A percentile compares a stretch with the other conserved stretches of the same genome.
These are phyloP conservation scores for Tiaroga cobitis DNA, from an alignment of 2,797 vertebrate species.

Conservation along the genomic window DNA sequence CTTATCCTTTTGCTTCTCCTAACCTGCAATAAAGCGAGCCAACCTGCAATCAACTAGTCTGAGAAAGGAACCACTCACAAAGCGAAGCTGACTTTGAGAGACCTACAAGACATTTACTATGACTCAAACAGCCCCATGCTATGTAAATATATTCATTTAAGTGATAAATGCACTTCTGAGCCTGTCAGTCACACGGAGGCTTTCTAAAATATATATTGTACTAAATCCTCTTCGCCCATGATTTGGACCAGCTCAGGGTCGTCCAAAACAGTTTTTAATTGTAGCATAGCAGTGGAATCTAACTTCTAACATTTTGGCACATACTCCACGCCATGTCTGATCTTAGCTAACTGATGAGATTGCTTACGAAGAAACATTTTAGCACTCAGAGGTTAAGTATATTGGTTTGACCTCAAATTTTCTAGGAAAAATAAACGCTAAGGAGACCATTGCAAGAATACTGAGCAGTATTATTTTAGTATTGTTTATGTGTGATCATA, in stretches of 20 bases:
- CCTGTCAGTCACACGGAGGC: not conserved
- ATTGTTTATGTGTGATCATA: not conserved
- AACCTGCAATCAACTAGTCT: conserved; percentile 40
- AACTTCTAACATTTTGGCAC: not conserved
- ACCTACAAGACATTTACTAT: conserved; percentile 32
- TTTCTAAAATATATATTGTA: not conserved
- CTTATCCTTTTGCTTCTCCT: conserved; percentile 29
- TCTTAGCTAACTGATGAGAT: not conserved
- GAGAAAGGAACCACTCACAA: conserved; percentile 22
- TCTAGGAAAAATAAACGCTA: not conserved
- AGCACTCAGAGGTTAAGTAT: not conserved
- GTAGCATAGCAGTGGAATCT: not conserved
- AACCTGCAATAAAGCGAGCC: conserved; percentile 42
- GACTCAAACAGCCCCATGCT: conserved; percentile 38
- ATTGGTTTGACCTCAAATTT: not conserved
- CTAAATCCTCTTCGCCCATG: not conserved
- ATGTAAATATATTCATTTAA: conserved; percentile 33
- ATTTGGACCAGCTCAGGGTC: not conserved
- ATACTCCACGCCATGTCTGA: not conserved
- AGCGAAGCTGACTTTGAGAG: conserved; percentile 38
- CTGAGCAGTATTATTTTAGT: not conserved
- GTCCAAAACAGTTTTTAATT: not conserved
- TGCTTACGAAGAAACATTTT: not conserved
- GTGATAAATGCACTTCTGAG: conserved; percentile 9
- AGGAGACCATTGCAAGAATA: not conserved